Evolutionary conservation across 2,888 invertebrate species (phyloP).

Genomic region (Oasisia sp.): DNA sequence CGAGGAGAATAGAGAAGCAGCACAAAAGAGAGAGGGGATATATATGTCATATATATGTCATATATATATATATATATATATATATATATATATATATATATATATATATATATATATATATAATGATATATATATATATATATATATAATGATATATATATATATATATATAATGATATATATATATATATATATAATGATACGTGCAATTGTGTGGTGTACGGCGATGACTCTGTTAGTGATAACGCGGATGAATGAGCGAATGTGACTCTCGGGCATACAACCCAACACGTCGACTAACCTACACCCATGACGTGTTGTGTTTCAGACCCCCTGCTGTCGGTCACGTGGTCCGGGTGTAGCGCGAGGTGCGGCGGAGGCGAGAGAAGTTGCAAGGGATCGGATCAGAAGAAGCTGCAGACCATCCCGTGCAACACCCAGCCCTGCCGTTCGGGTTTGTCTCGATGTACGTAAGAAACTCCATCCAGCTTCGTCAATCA

Average conservation of each 20-base stretch:
- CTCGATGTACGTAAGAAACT: background rate
- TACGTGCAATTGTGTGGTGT: background rate
- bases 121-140: background rate
- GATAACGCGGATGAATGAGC: background rate
- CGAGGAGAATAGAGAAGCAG: too few species aligned
- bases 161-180: background rate
- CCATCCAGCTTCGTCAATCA: too few species aligned
- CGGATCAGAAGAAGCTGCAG: background rate
- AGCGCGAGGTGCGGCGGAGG: background rate
- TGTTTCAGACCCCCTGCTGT: background rate
- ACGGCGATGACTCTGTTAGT: background rate
- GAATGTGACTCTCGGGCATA: background rate
- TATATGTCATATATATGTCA: too few species aligned
- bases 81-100: conserved; percentile 21
- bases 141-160: background rate
- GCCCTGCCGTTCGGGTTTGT: background rate
- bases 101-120: conserved; percentile 19
- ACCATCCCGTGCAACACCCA: background rate
- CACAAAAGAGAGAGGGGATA: too few species aligned
- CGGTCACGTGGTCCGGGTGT: background rate
- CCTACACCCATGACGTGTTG: background rate
- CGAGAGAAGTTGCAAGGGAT: background rate
- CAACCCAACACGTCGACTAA: background rate
- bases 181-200: background rate
- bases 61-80: background rate